Evolutionary conservation across 1,140 invertebrate species (phyloP), one percentile per base, ranked within the genome.

Genomic region (Microplitis mediator): DNA sequence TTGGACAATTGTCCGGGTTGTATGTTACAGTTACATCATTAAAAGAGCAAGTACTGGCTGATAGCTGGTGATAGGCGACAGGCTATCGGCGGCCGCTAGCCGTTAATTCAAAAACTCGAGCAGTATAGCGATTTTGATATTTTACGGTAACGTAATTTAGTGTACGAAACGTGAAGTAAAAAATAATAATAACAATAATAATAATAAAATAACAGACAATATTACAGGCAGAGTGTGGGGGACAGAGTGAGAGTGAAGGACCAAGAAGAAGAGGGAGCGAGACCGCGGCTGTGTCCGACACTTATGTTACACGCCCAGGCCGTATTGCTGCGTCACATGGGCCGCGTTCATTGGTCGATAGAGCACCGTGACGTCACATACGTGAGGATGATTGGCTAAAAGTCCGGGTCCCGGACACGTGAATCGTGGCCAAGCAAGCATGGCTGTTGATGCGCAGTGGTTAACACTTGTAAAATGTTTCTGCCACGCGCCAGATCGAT

Each of bases 361-460:
- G 74, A 85, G 84, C 81, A 75, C 72, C 75, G 82, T 86, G 86
- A 88, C 86, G 86, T 87, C 84, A 85, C 69, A 61, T 72, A 61
- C 56, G 67, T 71, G 72, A 69, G 72, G 63, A 56, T 66, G 76
- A 87, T 86, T 86, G 85, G 85, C 62, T 66, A 75, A 74, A 72
- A 75, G 71, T 75, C 74, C 77, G 81, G 78, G 74, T 75, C 81
- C 82, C 82, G 80, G 84, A 88, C 86, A 88, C 85, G 87, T 88
- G 86, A 87, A 86, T 85, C 80, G 83, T 81, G 83, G 80, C 80
- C 82, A 79, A 83, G 81, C 81, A 84, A 84, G 85, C 85, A 86
- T 87, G 85, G 85, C 84, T 83, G 83, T 85, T 84, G 84, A 84
- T 87, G 85, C 86, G 85, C 85, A 86, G 84, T 86, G 85, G 84